Base-by-base conservation (phyloP, 2,888 invertebrate genomes). In the Rhodophaea formosa region DNA sequence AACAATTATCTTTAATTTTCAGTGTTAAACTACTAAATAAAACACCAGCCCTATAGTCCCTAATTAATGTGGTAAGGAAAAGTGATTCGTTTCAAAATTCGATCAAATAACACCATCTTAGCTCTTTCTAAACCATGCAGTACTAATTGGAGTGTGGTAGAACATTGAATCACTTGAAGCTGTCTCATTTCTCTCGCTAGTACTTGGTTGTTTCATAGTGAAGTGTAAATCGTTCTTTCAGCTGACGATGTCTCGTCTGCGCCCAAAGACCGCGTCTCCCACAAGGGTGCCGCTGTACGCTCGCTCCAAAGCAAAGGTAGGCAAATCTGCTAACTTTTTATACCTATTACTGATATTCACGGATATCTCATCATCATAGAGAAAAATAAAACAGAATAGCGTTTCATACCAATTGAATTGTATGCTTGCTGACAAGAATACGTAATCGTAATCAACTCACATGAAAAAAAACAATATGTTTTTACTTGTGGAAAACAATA, bases 21-120 rank as follows among this genome's bases (percentile, higher is more conserved):
- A 89, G 89, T 87, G 84, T 71, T 82, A 82, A 76, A 75, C 85
- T 78, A 71, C 86, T 86, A 81, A 77, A 77, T 77, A 81, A 81
- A 78, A 71, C 77, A 73, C 72, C 83, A 82, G 79, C 74, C 69
- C 74, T 73, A 77, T 74, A 71, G 68, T 79, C 49, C 49, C 43
- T 61, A 72, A 66, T 69, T 69, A 62, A 69, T 71, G 67, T 78
- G 88, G 88, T 88, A 89, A 88, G 89, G 77, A 74, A 67, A 75
- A 80, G 75, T 86, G 80, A 78, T 69, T 74, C 75, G 79, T 84
- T 74, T 82, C 75, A 73, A 66, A 67, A 69, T 62, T 67, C 63
- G 58, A 67, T 68, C 60, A 63, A 69, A 68, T 81, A 83, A 85
- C 79, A 75, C 65, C 72, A 73, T 74, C 35, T 29, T 35, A 35